Percentiles rank a stretch among this genome's conserved stretches.
These are phyloP conservation scores for Calliphora vicina DNA, from an alignment of 1,140 invertebrate species.

Conservation along the genomic window DNA sequence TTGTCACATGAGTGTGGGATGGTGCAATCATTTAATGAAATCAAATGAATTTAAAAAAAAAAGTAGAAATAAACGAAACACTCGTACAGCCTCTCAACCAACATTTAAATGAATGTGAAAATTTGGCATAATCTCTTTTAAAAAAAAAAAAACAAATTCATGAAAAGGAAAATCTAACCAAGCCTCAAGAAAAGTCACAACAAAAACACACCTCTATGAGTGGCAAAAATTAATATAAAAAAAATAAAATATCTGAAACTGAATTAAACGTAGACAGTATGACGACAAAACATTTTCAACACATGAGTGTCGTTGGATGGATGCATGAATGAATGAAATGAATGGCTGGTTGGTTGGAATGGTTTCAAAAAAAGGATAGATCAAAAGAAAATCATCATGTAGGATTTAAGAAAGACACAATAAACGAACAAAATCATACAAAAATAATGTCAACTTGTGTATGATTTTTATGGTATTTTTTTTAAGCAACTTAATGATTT, in stretches of 20 bases:
- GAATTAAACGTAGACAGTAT: slow-evolving; percentile 5
- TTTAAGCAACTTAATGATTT: background rate
- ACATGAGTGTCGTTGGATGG: background rate
- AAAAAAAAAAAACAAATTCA: too few relatives aligned
- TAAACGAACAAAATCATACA: background rate
- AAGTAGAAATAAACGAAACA: background rate
- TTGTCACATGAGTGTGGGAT: background rate
- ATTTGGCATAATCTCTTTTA: background rate
- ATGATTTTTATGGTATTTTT: too few relatives aligned
- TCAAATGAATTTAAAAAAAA: background rate
- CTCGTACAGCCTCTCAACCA: background rate
- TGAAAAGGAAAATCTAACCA: background rate
- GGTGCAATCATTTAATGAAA: slow-evolving; percentile 2
- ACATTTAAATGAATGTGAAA: background rate
- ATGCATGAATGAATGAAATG: background rate
- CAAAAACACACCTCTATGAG: background rate
- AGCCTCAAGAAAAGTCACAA: background rate
- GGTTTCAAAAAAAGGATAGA: background rate
- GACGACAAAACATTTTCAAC: background rate
- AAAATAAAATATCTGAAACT: background rate
- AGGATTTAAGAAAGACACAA: background rate
- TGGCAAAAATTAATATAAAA: background rate
- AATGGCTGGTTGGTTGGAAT: background rate
- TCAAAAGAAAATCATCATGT: background rate
- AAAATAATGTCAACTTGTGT: background rate